Percentiles rank a stretch among this genome's conserved stretches.
Evolutionary conservation across 2,113 vertebrate species (phyloP).

Genomic region (Dicerorhinus sumatrensis): DNA sequence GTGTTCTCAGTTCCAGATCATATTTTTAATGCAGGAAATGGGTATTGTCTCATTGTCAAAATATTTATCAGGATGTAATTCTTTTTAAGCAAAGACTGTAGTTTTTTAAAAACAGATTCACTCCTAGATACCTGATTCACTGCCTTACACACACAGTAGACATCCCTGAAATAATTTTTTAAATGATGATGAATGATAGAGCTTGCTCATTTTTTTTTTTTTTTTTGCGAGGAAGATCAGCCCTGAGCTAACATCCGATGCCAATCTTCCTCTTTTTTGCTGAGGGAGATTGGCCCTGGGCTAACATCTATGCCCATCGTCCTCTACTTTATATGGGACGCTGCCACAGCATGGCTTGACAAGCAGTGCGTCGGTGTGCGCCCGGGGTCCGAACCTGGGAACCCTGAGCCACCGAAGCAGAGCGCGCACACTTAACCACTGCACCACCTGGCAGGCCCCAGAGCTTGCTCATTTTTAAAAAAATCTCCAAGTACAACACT

Average conservation of each 20-base stretch:
- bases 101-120: neutral
- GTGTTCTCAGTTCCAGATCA: neutral
- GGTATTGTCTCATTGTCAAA: neutral
- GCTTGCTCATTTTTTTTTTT: neutral
- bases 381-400: no score
- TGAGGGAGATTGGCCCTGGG: no score
- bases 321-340: no score
- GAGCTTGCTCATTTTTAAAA: neutral
- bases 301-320: no score
- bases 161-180: neutral
- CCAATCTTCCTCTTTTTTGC: no score
- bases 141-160: neutral
- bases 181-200: neutral
- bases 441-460: no score
- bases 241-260: no score
- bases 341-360: no score
- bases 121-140: neutral
- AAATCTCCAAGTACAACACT: neutral
- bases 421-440: no score
- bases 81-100: neutral
- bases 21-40: neutral
- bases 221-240: no score
- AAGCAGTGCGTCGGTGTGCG: no score
- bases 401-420: no score
- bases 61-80: slow-evolving; percentile 6